A percentile compares a stretch with the other conserved stretches of the same genome.
These are phyloP conservation scores for Catharus fuscescens DNA, from an alignment of 2,113 vertebrate species.

Conservation along the genomic window DNA sequence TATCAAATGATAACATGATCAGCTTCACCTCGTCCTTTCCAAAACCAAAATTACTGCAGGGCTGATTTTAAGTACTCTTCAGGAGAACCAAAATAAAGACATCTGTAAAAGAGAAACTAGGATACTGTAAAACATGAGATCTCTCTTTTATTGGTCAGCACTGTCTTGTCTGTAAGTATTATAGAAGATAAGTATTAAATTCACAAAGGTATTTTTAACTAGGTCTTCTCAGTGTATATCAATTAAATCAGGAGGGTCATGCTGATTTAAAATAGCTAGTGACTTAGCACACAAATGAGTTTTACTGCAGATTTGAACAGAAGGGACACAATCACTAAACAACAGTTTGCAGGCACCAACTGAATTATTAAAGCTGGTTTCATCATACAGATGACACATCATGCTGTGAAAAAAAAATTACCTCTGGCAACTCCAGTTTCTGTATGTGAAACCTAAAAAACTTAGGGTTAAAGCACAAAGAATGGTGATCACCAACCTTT, in stretches of 20 bases:
- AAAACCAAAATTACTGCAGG: neutral
- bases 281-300: neutral
- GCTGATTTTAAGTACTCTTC: neutral
- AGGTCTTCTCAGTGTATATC: neutral
- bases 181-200: neutral
- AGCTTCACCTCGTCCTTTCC: neutral
- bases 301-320: neutral
- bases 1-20: neutral
- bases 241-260: neutral
- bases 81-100: neutral
- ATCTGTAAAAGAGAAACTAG: neutral
- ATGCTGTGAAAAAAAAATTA: neutral
- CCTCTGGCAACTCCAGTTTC: neutral
- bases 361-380: constrained; percentile 5
- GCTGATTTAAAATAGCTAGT: neutral
- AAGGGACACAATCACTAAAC: neutral
- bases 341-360: neutral
- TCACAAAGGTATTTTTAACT: neutral
- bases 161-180: neutral
- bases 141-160: neutral
- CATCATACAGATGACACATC: neutral
- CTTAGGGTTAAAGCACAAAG: neutral
- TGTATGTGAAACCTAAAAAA: neutral
- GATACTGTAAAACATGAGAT: neutral
- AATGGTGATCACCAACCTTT: neutral